Evolutionary conservation across 2,797 vertebrate species (phyloP).

Genomic region (Chrosomus eos): DNA sequence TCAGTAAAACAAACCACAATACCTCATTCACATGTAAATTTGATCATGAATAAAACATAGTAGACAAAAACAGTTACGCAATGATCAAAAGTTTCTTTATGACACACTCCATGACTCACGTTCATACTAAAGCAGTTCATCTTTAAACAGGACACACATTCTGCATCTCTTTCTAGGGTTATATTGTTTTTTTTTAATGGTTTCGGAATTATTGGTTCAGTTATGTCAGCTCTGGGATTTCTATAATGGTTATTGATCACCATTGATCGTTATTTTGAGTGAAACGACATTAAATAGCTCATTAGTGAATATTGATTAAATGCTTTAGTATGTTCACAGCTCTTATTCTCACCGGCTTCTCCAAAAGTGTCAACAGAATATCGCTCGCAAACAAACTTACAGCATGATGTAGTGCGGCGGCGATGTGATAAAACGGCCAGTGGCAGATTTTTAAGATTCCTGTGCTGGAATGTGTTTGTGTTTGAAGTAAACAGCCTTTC

Average conservation of each 20-base stretch:
- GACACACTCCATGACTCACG: constrained; percentile 1
- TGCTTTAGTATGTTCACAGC: background rate
- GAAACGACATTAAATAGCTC: constrained; percentile 32
- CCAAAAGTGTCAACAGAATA: background rate
- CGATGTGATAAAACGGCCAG: background rate
- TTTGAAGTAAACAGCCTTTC: constrained; percentile 15
- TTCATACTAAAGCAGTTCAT: background rate
- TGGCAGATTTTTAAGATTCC: background rate
- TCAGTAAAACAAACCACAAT: background rate
- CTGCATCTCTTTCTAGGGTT: background rate
- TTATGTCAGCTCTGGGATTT: constrained; percentile 8
- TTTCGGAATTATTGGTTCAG: background rate
- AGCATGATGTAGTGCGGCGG: background rate
- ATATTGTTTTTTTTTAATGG: background rate
- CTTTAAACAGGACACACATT: background rate
- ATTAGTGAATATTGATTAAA: constrained; percentile 23
- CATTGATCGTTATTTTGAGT: constrained; percentile 7
- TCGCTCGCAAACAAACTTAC: background rate
- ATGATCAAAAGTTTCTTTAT: background rate
- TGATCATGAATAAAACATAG: background rate
- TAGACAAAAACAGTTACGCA: background rate
- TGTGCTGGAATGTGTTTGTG: background rate
- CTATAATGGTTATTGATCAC: constrained; percentile 15
- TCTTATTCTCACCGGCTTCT: background rate
- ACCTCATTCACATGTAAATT: background rate